Conservation (phyloP, 2,113 vertebrate genomes). For the zebrafish (Danio rerio) region GRCz12tu NC_133191.1:13834001-13834500, state of each 20-base stretch:
- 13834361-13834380: constrained; percentile 44
- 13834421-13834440: constrained; percentile 33
- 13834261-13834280: constrained; percentile 39
- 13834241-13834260: constrained; percentile 11
- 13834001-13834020: constrained; percentile 60
- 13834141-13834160: constrained; percentile 68
- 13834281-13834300: not conserved
- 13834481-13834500: constrained; percentile 21
- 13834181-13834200: constrained; percentile 62
- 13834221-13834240: not conserved
- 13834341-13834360: constrained; percentile 40
- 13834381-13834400: constrained; percentile 51
- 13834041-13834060: constrained; percentile 74
- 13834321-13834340: constrained; percentile 2
- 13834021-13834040: constrained; percentile 75
- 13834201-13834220: not conserved
- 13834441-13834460: constrained; percentile 48
- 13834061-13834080: constrained; percentile 75
- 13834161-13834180: constrained; percentile 70
- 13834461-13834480: constrained; percentile 12
- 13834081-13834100: constrained; percentile 76
- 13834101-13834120: constrained; percentile 63
- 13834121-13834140: constrained; percentile 75
- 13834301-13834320: constrained; percentile 23
- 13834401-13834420: constrained; percentile 48